Evolutionary conservation across 2,888 invertebrate genomes (phyloP).

Genomic region (Agonopterix arenella): DNA sequence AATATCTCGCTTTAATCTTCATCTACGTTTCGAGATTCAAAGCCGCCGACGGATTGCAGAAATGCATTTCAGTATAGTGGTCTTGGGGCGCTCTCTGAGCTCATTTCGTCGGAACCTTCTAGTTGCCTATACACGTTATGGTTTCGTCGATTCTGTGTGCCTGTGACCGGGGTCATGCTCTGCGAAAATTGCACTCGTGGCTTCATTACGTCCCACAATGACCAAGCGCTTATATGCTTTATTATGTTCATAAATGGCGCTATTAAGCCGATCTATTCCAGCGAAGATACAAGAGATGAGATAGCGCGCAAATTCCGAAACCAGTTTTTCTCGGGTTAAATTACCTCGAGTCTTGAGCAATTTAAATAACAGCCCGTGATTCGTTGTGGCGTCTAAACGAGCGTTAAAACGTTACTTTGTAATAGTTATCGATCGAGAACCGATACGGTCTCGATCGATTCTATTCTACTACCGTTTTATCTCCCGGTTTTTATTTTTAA

Average conservation of each 20-base stretch:
- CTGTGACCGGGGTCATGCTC: conserved; percentile 29
- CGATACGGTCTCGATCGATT: conserved; percentile 26
- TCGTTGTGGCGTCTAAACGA: conserved; percentile 42
- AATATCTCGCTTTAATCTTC: conserved; percentile 36
- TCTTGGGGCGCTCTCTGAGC: conserved; percentile 48
- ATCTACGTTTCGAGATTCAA: conserved; percentile 54
- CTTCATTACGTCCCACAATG: conserved; percentile 50
- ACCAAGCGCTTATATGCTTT: conserved; percentile 37
- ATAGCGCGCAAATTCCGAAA: conserved; percentile 43
- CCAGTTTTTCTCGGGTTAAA: conserved; percentile 46
- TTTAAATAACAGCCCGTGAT: conserved; percentile 54
- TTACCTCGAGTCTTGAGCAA: conserved; percentile 45
- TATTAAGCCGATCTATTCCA: conserved; percentile 34
- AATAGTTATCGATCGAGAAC: conserved; percentile 36
- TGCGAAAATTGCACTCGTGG: conserved; percentile 50
- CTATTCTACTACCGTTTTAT: conserved; percentile 31
- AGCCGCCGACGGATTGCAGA: conserved; percentile 54
- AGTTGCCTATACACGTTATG: conserved; percentile 22
- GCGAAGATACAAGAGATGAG: conserved; percentile 38
- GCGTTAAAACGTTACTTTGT: conserved; percentile 47
- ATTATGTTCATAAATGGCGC: conserved; percentile 30
- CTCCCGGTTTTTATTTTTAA: not conserved
- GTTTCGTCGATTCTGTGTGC: conserved; percentile 26
- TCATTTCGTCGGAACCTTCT: conserved; percentile 38
- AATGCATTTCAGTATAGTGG: conserved; percentile 60